phyloP scores from a whole-genome alignment of 2,888 invertebrate species.

The Malthinus flaveolus region DNA sequence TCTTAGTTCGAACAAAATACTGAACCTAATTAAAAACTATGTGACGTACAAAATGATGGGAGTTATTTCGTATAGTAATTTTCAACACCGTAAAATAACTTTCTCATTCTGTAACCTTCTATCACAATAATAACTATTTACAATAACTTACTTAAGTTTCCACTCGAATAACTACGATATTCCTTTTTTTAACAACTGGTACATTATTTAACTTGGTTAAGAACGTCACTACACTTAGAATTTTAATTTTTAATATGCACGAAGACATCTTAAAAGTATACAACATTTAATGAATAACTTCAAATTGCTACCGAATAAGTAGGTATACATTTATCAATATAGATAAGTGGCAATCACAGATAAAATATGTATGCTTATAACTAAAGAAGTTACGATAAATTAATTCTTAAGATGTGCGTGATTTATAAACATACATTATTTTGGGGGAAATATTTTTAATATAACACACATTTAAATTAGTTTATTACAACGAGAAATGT shows the following conservation, averaged over 20 bases:
- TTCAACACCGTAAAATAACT: background rate
- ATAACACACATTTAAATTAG: too few relatives aligned
- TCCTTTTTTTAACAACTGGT: constrained; percentile 21
- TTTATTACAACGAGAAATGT: too few relatives aligned
- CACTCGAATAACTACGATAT: constrained; percentile 10
- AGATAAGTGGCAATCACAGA: constrained; percentile 48
- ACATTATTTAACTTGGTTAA: constrained; percentile 28
- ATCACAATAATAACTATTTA: constrained; percentile 29
- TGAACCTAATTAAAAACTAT: too few relatives aligned
- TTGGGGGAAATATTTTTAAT: too few relatives aligned
- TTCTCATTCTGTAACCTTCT: constrained; percentile 10
- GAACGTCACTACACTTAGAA: constrained; percentile 37
- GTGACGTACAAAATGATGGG: too few relatives aligned
- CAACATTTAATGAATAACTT: constrained; percentile 35
- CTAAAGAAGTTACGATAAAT: constrained; percentile 29
- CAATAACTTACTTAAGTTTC: constrained; percentile 16
- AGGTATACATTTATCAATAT: constrained; percentile 41
- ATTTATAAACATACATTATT: constrained; percentile 27
- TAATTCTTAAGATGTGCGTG: constrained; percentile 38
- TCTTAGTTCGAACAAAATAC: too few relatives aligned
- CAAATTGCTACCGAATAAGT: constrained; percentile 35
- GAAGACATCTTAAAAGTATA: constrained; percentile 31
- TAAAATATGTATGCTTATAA: constrained; percentile 42
- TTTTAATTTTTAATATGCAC: constrained; percentile 33
- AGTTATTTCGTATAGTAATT: too few relatives aligned